Conservation (phyloP, 2,797 vertebrate species). For the Molossus alvarezi region DNA sequence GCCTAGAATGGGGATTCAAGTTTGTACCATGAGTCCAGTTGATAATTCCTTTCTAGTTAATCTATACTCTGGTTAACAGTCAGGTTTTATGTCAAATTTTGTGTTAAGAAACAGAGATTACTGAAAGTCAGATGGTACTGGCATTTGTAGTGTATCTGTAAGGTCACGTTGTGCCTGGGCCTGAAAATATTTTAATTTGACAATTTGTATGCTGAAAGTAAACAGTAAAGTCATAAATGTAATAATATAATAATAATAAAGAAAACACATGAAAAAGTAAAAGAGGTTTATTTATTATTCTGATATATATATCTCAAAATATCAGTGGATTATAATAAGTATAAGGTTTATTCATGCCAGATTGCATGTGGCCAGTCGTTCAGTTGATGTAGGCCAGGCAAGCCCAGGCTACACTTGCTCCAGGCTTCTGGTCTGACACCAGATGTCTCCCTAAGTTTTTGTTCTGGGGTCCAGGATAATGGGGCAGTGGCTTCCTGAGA, state of each 20-base stretch:
- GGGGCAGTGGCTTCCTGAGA: background rate
- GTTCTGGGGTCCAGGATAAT: background rate
- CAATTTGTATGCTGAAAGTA: background rate
- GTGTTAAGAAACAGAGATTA: background rate
- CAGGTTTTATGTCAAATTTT: slow-evolving; percentile 16
- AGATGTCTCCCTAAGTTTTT: background rate
- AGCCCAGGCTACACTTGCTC: background rate
- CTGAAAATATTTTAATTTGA: slow-evolving; percentile 42
- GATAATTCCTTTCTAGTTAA: background rate
- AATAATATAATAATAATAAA: background rate
- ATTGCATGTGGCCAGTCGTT: background rate
- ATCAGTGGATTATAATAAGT: background rate
- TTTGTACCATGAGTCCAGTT: background rate
- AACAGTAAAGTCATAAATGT: background rate
- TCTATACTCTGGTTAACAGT: background rate
- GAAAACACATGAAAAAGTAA: background rate
- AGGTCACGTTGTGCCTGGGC: background rate
- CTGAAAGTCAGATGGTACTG: background rate
- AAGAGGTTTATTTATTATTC: background rate
- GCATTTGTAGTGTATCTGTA: background rate
- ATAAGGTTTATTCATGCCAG: background rate
- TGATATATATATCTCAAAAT: background rate
- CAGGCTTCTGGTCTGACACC: background rate
- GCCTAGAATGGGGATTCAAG: background rate
- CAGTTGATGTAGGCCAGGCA: background rate